phyloP scores from a whole-genome alignment of 2,888 invertebrate genomes.

The Mythimna lalbum region DNA sequence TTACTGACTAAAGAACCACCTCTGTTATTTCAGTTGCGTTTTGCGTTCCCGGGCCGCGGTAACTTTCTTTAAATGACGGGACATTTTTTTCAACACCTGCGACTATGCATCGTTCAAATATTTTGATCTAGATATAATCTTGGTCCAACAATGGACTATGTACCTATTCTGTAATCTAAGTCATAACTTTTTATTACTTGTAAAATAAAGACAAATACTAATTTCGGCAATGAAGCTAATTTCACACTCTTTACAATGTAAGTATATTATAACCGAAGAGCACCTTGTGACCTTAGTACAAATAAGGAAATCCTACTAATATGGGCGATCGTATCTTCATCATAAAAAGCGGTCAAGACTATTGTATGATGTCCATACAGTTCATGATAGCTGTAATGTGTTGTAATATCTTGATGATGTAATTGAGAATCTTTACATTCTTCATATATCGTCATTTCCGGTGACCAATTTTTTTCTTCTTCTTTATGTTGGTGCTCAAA shows the following conservation, averaged over 20 bases:
- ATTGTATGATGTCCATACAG: conserved; percentile 24
- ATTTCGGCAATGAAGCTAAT: background rate
- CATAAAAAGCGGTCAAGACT: conserved; percentile 49
- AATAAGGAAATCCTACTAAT: conserved; percentile 59
- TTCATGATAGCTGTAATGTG: conserved; percentile 13
- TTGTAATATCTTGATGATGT: conserved; percentile 26
- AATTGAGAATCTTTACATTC: conserved; percentile 20
- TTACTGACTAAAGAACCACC: no score
- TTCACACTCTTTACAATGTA: conserved; percentile 22
- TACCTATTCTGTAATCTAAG: background rate
- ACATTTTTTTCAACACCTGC: background rate
- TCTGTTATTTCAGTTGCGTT: no score
- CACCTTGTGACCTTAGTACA: conserved; percentile 49
- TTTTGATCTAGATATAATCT: no score
- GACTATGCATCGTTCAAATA: no score
- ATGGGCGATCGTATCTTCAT: conserved; percentile 50
- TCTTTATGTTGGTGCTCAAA: no score
- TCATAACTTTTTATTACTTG: background rate
- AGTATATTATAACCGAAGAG: conserved; percentile 23
- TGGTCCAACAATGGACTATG: no score
- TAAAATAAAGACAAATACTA: background rate
- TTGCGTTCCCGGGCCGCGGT: no score
- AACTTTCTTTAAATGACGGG: no score
- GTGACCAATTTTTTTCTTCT: background rate
- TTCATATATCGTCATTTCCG: conserved; percentile 16